These are phyloP conservation scores for Margarornis squamiger DNA, from an alignment of 2,797 vertebrate species.

Conservation along the genomic window DNA sequence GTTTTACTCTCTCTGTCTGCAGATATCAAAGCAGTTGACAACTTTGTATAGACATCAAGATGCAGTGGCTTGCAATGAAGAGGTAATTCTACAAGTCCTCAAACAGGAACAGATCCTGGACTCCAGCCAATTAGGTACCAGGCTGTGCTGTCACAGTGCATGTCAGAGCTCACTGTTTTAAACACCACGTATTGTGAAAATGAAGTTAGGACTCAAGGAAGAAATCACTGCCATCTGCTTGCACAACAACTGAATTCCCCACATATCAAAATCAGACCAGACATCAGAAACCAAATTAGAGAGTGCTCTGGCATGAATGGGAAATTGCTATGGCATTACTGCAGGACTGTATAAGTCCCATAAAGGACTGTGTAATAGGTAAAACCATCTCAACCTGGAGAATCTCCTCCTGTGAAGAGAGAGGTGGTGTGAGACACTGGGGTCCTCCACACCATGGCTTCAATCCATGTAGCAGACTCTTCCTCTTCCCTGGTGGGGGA, in stretches of 20 bases:
- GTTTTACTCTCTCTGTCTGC: not conserved
- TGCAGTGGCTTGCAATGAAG: fast-evolving
- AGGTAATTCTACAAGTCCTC: fast-evolving
- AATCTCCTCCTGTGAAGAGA: not conserved
- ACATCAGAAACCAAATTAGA: not conserved
- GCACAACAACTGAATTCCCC: not conserved
- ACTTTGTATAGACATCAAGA: not conserved
- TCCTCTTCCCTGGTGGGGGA: fast-evolving
- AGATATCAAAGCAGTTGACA: not conserved
- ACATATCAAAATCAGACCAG: not conserved
- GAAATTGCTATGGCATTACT: fast-evolving
- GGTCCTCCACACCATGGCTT: not conserved
- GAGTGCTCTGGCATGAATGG: fast-evolving
- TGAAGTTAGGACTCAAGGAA: not conserved
- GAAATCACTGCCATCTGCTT: not conserved
- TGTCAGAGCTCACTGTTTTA: not conserved
- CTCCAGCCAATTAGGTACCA: fast-evolving
- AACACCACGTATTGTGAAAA: not conserved
- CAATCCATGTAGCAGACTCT: fast-evolving
- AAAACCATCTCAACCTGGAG: not conserved
- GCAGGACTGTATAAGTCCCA: fast-evolving
- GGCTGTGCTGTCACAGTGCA: fast-evolving
- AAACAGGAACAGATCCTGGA: not conserved
- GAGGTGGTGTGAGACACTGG: fast-evolving
- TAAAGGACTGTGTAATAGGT: not conserved